A percentile compares a stretch with the other conserved stretches of the same genome.
These are phyloP conservation scores for Melipona bicolor DNA, from an alignment of 2,888 invertebrate genomes.

Conservation along the genomic window DNA sequence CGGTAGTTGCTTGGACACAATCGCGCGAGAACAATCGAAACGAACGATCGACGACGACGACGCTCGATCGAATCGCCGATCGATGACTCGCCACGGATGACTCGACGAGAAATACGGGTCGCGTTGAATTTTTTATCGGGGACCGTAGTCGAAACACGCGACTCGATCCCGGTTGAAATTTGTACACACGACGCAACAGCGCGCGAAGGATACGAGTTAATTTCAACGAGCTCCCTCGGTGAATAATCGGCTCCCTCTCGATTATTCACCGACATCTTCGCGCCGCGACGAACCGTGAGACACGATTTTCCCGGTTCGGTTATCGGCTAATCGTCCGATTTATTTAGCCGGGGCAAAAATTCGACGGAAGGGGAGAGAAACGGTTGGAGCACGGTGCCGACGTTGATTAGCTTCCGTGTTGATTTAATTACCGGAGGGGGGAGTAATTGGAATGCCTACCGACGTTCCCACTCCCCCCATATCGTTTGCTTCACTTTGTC, in stretches of 20 bases:
- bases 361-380: conserved; percentile 30
- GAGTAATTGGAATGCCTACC: conserved; percentile 82
- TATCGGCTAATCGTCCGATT: conserved; percentile 64
- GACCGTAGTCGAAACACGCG: background rate
- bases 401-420: conserved; percentile 82
- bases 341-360: conserved; percentile 64
- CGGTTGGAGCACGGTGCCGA: conserved; percentile 43
- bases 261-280: conserved; percentile 38
- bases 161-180: background rate
- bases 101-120: background rate
- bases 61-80: conserved; percentile 36
- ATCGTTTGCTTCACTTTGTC: conserved; percentile 67
- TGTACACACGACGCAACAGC: background rate
- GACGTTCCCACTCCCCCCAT: conserved; percentile 62
- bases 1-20: background rate
- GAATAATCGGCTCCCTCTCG: background rate
- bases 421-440: conserved; percentile 83
- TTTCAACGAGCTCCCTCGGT: background rate
- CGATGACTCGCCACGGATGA: background rate
- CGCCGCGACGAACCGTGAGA: conserved; percentile 21
- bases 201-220: background rate
- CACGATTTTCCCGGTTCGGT: conserved; percentile 44
- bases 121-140: conserved; percentile 15
- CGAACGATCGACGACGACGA: conserved; percentile 21
- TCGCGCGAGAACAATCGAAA: conserved; percentile 38